Base-by-base conservation (phyloP, 1,140 invertebrate species). In the Carposina sasakii region DNA sequence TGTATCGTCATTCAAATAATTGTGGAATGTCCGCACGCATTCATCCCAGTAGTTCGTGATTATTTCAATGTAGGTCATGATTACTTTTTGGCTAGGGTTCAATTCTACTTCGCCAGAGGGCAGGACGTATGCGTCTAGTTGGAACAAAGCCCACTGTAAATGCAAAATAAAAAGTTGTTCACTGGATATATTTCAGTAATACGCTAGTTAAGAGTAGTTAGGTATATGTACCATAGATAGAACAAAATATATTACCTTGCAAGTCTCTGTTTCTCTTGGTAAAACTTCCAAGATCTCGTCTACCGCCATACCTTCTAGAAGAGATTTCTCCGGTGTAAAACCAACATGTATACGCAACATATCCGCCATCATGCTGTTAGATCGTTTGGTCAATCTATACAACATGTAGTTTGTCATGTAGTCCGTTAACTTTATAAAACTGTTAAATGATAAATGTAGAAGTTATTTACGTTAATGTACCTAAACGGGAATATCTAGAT, bases 371-470 rank as follows among this genome's bases (percentile, higher is more conserved):
- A 87, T 88, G 4, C 73, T 67, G 47, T 91, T 89, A 0, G 92
- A 92, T 54, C 90, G 90, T 9, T 89, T 85, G 16, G 92, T 85
- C 36, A 94, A 69, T 9, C 85, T 78, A 60, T 91, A 89, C 64
- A 93, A 84, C 67, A 91, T 90, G 63, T 88, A 89, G 39, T 91
- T 88, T 22, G 91, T 89, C 68, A 92, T 87, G 67, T 93, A 94
- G 70, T 95, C 93, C 8, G 88, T 85, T 30, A 94, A 60, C 19
- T 90, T 90, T 54, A 94, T 92, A 57, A 93, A 94, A 64, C 92
- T 94, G 72, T 21, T n/a, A n/a, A n/a, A n/a, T n/a, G n/a, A n/a
- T n/a, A n/a, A n/a, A n/a, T n/a, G n/a, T n/a, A n/a, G n/a, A n/a
- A n/a, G n/a, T n/a, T n/a, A n/a, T n/a, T n/a, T n/a, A n/a, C n/a